Base-by-base conservation (phyloP, 2,888 invertebrate genomes). In the Acrobasis suavella region DNA sequence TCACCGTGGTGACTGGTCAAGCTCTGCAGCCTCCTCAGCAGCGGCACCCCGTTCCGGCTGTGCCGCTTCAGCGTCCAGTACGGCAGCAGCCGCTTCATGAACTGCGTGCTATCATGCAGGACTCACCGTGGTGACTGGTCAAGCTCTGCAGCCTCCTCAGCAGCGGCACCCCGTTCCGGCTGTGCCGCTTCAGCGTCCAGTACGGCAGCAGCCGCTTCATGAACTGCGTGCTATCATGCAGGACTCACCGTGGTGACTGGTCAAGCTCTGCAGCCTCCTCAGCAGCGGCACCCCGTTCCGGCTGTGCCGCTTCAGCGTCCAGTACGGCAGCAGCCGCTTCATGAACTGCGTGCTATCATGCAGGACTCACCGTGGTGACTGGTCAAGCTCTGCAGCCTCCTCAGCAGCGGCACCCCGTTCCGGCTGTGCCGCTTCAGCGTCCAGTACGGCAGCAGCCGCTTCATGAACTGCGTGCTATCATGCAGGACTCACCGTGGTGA, bases 61-160 rank as follows among this genome's bases (percentile, higher is more conserved):
- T 98, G 98, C 1, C 99, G 91, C 85, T 99, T 99, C 52, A 99
- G 90, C 5, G 98, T 99, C 99, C 99, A 99, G 81, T 99, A 99
- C 0, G 98, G 97, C 62, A 99, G 95, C 14, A 99, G 92, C 3
- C 98, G 93, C 80, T 97, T 96, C 75, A 99, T 95, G 74, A 99
- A 96, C 72, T 96, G 96, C 32, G 96, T 96, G 67, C 96, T n/a
- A n/a, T n/a, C n/a, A n/a, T n/a, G n/a, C n/a, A n/a, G n/a, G n/a
- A n/a, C n/a, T n/a, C n/a, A n/a, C n/a, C 82, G 62, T 83, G 83
- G 63, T 83, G 79, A 17, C 74, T 93, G 71, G 87, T 80, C 38
- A 83, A 69, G 58, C 84, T 84, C 72, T 85, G 85, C 69, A 85
- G 65, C 8, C 99, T 91, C 52, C 99, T 88, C 65, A 99, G 86